phyloP scores from a whole-genome alignment of 2,797 vertebrate species.

The Loris lydekkerianus region DNA sequence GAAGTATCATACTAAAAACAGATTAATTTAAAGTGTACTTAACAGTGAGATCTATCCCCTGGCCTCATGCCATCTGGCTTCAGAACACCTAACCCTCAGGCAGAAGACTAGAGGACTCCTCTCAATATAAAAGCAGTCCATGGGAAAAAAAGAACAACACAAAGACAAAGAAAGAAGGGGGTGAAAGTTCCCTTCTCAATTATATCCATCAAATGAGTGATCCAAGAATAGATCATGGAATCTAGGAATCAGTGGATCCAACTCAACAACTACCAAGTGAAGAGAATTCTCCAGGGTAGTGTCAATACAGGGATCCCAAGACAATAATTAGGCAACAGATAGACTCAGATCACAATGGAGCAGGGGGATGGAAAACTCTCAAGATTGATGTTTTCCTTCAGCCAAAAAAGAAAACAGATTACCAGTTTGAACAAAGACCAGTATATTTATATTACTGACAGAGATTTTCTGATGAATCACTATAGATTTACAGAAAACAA shows the following conservation, averaged over 20 bases:
- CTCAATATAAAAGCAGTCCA: neutral
- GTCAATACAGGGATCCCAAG: neutral
- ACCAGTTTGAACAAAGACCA: constrained; percentile 14
- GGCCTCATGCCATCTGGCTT: neutral
- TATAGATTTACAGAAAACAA: constrained; percentile 20
- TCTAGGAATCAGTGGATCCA: constrained; percentile 16
- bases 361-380: neutral
- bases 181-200: neutral
- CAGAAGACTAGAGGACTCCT: neutral
- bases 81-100: neutral
- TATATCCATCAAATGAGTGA: constrained; percentile 17
- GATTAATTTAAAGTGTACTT: neutral
- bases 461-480: constrained; percentile 31
- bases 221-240: constrained; percentile 13
- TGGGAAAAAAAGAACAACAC: neutral
- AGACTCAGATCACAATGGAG: constrained; percentile 11
- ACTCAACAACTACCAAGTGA: constrained; percentile 33
- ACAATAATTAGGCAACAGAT: neutral
- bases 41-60: neutral
- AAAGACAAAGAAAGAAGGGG: neutral
- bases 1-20: constrained; percentile 23
- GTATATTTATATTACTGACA: constrained; percentile 21
- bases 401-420: neutral
- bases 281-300: neutral
- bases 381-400: neutral